Percentiles rank a stretch among this genome's conserved stretches.
Evolutionary conservation across 2,797 vertebrate genomes (phyloP).

Genomic region (Catharus ustulatus): DNA sequence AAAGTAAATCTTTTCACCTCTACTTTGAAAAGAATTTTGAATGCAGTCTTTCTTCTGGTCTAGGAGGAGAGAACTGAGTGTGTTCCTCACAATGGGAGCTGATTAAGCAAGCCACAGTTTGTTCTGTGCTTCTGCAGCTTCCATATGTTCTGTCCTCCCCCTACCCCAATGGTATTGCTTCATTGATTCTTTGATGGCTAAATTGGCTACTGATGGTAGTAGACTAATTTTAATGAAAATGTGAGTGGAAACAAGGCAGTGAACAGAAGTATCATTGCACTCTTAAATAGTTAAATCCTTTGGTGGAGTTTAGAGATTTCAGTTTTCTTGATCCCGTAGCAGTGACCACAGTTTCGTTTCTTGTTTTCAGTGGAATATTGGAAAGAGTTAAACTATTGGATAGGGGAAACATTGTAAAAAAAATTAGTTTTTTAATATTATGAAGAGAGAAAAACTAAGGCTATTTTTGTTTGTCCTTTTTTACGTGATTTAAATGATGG

Average conservation of each 20-base stretch:
- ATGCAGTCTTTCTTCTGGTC: background rate
- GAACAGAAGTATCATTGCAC: background rate
- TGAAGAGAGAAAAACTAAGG: background rate
- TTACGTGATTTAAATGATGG: background rate
- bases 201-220: background rate
- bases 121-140: constrained; percentile 5
- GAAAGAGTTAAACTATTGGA: background rate
- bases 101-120: background rate
- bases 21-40: constrained; percentile 42
- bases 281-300: background rate
- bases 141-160: background rate
- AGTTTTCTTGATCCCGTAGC: background rate
- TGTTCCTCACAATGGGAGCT: background rate
- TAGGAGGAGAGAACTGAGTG: background rate
- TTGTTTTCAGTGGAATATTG: background rate
- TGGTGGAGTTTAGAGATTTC: background rate
- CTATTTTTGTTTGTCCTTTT: background rate
- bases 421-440: fast-evolving
- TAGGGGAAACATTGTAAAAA: background rate
- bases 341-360: background rate
- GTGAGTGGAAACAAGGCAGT: background rate
- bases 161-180: background rate
- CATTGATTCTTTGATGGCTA: background rate
- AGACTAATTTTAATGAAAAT: background rate
- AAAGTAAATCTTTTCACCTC: constrained; percentile 67